Conservation (phyloP, 2,113 vertebrate genomes). For the Tachuris rubrigastra region DNA sequence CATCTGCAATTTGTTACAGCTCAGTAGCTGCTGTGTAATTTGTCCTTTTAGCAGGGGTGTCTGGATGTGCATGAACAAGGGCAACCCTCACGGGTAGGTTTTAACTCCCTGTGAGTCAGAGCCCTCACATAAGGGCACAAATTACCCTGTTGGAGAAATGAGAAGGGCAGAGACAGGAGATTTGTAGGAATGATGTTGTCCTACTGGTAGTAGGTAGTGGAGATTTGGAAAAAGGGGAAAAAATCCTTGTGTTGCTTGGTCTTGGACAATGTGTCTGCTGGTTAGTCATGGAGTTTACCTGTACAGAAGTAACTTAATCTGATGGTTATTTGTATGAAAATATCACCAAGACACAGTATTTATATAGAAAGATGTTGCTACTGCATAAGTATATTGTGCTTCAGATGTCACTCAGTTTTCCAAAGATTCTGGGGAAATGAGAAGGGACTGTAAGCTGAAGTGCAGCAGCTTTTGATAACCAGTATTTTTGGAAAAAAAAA, state of each 20-base stretch:
- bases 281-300: neutral
- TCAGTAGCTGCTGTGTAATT: neutral
- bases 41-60: neutral
- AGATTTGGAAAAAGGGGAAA: neutral
- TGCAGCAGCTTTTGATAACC: neutral
- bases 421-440: neutral
- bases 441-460: neutral
- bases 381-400: neutral
- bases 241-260: neutral
- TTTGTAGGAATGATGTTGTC: neutral
- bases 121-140: accelerated
- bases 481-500: neutral
- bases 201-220: neutral
- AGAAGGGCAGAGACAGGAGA: neutral
- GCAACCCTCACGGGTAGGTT: neutral
- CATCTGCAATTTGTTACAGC: conserved; percentile 13
- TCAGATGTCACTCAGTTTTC: neutral
- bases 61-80: neutral
- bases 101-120: neutral
- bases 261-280: neutral
- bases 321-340: neutral
- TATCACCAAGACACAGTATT: neutral
- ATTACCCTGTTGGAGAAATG: neutral
- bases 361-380: neutral
- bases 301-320: neutral